A percentile compares a stretch with the other conserved stretches of the same genome.
These are phyloP conservation scores for Sebastes minor DNA, from an alignment of 2,797 vertebrate species.

Conservation along the genomic window DNA sequence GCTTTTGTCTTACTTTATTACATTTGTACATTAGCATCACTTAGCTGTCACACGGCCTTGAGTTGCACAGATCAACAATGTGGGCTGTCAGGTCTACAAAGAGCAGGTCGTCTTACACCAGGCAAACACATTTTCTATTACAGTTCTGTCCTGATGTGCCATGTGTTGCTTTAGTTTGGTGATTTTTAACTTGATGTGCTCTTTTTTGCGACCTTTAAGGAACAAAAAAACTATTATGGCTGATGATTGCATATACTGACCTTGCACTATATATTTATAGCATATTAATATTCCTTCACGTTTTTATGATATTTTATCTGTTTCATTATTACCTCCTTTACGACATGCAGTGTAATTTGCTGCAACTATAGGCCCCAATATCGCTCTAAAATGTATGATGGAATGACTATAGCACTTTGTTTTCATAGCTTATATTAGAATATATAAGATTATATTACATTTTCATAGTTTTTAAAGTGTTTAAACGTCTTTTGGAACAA, in stretches of 20 bases:
- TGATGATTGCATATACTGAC: background rate
- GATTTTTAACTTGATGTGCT: background rate
- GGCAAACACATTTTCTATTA: background rate
- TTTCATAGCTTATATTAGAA: background rate
- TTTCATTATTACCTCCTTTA: background rate
- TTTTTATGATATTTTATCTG: background rate
- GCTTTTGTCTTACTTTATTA: background rate
- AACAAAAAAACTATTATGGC: background rate
- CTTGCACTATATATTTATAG: background rate
- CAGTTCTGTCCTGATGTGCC: too few relatives aligned
- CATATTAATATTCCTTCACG: background rate
- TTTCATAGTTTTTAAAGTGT: background rate
- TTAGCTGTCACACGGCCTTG: background rate
- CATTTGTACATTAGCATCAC: background rate
- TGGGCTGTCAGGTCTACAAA: conserved; percentile 2
- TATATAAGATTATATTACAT: background rate
- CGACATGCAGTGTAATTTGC: background rate
- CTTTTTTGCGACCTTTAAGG: background rate
- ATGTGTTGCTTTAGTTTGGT: background rate
- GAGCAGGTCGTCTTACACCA: background rate
- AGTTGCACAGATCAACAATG: background rate
- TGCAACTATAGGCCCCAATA: background rate
- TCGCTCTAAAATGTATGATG: background rate
- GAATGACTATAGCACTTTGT: background rate
- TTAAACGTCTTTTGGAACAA: background rate